Percentiles rank a stretch among this genome's conserved stretches.
Evolutionary conservation across 2,888 invertebrate species (phyloP).

Genomic region (Tetranychus piercei): DNA sequence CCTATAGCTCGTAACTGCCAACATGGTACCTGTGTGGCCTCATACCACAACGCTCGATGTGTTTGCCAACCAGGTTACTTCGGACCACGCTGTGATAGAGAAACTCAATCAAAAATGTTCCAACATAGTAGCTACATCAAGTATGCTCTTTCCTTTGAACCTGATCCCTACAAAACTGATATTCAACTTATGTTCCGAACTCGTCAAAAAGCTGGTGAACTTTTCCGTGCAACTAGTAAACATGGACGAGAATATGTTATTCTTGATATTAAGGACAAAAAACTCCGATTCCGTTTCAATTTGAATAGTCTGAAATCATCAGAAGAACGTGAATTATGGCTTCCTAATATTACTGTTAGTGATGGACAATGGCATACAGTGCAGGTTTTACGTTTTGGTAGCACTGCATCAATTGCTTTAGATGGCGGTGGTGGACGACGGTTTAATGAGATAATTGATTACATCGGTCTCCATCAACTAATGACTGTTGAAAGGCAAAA

Average conservation of each 20-base stretch:
- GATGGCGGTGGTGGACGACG: conserved; percentile 86
- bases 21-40: conserved; percentile 85
- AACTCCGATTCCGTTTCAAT: conserved; percentile 76
- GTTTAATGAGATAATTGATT: conserved; percentile 77
- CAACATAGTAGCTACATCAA: conserved; percentile 88
- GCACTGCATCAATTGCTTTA: conserved; percentile 71
- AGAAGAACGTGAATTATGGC: conserved; percentile 73
- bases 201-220: conserved; percentile 72
- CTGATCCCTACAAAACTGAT: conserved; percentile 74
- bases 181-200: conserved; percentile 83
- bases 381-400: conserved; percentile 71
- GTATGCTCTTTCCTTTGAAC: conserved; percentile 81
- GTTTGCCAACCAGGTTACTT: conserved; percentile 89
- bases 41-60: conserved; percentile 60
- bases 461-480: conserved; percentile 68
- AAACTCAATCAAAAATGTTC: conserved; percentile 56
- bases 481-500: conserved; percentile 78
- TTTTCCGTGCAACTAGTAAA: conserved; percentile 81
- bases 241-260: conserved; percentile 85
- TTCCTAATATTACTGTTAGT: conserved; percentile 70
- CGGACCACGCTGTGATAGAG: conserved; percentile 40
- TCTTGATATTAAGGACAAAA: conserved; percentile 55
- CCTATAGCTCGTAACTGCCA: conserved; percentile 53
- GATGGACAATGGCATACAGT: conserved; percentile 95
- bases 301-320: conserved; percentile 63